phyloP scores from a whole-genome alignment of 2,797 vertebrate species.

The Dendrocincla tyrannina region DNA sequence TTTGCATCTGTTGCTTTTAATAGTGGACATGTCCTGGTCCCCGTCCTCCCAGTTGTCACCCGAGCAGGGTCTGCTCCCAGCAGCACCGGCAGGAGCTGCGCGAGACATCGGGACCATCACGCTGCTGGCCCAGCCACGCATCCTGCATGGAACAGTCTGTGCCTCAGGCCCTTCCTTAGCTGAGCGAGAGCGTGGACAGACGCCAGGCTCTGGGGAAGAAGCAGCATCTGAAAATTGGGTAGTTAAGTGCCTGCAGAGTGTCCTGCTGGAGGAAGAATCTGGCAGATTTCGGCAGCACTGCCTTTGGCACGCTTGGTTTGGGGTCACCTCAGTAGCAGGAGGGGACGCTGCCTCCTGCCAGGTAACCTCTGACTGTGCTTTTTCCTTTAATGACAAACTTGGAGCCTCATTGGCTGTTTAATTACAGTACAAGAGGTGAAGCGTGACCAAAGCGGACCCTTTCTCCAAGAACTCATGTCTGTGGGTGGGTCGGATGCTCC shows the following conservation, averaged over 20 bases:
- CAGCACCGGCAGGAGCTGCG: neutral
- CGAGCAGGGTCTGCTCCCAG: neutral
- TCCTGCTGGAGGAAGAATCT: conserved; percentile 23
- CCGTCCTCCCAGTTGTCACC: neutral
- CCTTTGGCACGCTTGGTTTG: neutral
- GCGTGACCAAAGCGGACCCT: neutral
- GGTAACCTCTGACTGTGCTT: neutral
- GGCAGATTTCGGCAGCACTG: neutral
- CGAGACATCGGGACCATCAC: neutral
- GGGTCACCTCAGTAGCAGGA: conserved; percentile 21
- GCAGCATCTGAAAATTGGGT: conserved; percentile 42
- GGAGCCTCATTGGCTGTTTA: conserved; percentile 1
- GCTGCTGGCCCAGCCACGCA: rapidly evolving
- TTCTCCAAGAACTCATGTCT: neutral
- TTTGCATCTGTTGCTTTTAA: conserved; percentile 30
- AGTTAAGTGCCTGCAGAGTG: conserved; percentile 43
- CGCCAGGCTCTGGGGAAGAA: conserved; percentile 31
- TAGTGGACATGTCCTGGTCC: neutral
- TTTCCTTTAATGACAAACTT: conserved; percentile 19
- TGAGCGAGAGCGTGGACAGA: neutral
- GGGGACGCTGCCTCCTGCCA: neutral
- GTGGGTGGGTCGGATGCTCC: rapidly evolving
- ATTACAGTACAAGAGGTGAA: conserved; percentile 24
- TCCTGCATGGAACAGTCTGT: neutral
- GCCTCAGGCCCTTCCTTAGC: conserved; percentile 16